Conservation (phyloP, 2,797 vertebrate genomes). For the Furcifer pardalis region DNA sequence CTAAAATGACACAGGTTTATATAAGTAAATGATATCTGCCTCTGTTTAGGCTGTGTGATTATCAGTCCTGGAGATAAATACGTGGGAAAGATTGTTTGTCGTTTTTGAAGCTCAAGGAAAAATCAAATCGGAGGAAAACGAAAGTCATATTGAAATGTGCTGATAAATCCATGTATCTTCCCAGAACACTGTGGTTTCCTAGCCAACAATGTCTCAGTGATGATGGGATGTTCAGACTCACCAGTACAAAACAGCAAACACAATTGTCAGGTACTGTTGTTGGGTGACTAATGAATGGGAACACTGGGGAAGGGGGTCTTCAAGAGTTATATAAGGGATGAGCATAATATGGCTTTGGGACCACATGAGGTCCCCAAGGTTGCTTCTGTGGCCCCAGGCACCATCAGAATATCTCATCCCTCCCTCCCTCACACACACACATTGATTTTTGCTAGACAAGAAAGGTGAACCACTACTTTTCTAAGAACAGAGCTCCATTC, state of each 20-base stretch:
- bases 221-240: neutral
- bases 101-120: neutral
- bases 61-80: slow-evolving; percentile 22
- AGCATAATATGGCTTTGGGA: too few relatives aligned
- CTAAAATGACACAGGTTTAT: slow-evolving; percentile 19
- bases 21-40: slow-evolving; percentile 38
- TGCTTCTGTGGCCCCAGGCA: too few relatives aligned
- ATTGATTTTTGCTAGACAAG: too few relatives aligned
- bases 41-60: slow-evolving; percentile 36
- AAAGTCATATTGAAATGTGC: neutral
- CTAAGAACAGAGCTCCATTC: too few relatives aligned
- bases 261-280: neutral
- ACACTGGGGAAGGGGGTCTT: neutral
- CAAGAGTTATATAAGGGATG: neutral
- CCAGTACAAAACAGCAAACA: neutral
- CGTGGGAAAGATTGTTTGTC: slow-evolving; percentile 7
- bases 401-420: too few relatives aligned
- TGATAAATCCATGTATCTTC: slow-evolving; percentile 16
- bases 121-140: neutral
- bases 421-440: too few relatives aligned
- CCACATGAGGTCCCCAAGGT: too few relatives aligned
- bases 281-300: neutral
- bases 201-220: neutral
- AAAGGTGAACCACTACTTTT: too few relatives aligned
- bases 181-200: neutral